Evolutionary conservation across 2,113 vertebrate species (phyloP), one percentile per base, ranked within the genome.

Genomic region (Enhydra lutris): DNA sequence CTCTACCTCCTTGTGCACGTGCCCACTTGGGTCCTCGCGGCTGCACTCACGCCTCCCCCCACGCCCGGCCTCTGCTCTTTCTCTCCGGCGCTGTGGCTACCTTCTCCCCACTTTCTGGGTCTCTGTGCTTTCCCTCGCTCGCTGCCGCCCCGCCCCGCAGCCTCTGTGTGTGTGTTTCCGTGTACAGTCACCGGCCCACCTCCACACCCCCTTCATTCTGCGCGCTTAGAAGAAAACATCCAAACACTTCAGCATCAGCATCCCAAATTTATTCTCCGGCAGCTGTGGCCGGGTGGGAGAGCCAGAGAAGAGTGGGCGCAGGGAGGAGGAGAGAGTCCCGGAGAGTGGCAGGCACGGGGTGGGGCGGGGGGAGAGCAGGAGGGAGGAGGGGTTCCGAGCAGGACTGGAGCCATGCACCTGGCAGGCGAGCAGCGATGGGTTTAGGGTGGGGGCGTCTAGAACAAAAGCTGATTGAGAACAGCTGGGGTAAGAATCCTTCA

Each of bases 251-350:
- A 91, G 86, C 96, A 91, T 97, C 94, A 93, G 97, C 97, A 97
- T 92, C 97, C 97, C 98, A 97, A 82, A 82, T 98, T 98, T 98
- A 98, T 98, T 98, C 95, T 96, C 96, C 97, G 94, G 98, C 97
- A 95, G 95, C 89, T 95, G 97, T 57, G 98, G 94, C 95, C 20
- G 36, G 83, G 84, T 74, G 80, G 63, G 91, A 93, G 29, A 81
- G 84, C 87, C 88, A 83, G 90, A 71, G 67, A 18, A n/a, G 74
- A 52, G 73, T 63, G n/a, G 65, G 50, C 36, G 34, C 31, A 7
- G 39, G 17, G 50, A 65, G 47, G 20, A 9, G 59, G 47, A 11
- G 10, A 63, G 80, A 69, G 69, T 67, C 87, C 93, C 97, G 23
- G 50, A 95, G 63, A 90, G 93, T 50, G 87, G 92, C 94, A 94